Evolutionary conservation across 1,140 invertebrate species (phyloP).

Genomic region (Meloidogyne hapla): DNA sequence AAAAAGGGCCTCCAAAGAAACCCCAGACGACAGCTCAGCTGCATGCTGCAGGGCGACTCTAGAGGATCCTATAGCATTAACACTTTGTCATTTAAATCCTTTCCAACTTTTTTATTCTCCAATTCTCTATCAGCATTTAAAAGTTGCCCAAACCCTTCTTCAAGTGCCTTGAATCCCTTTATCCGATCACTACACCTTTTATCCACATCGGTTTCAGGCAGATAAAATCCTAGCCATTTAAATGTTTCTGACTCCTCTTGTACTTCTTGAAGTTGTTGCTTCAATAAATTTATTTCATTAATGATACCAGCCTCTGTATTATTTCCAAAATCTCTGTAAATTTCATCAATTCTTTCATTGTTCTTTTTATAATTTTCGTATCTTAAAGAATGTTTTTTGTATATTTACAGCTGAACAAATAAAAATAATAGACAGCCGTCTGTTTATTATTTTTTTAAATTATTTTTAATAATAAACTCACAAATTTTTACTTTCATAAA

Average conservation of each 20-base stretch:
- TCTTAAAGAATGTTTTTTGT: not conserved
- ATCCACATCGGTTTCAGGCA: not conserved
- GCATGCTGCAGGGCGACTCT: too few relatives aligned
- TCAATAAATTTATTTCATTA: not conserved
- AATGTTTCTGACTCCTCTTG: not conserved
- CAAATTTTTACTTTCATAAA: not conserved
- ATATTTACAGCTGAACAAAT: too few relatives aligned
- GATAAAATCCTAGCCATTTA: constrained; percentile 1
- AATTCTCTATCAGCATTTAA: not conserved
- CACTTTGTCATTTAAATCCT: not conserved
- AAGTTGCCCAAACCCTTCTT: not conserved
- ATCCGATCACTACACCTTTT: not conserved
- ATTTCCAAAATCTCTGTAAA: not conserved
- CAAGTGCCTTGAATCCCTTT: not conserved
- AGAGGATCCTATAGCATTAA: too few relatives aligned
- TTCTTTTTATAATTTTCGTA: not conserved
- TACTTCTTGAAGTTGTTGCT: not conserved
- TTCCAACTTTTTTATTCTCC: not conserved
- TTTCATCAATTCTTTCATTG: not conserved
- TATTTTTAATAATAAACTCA: not conserved
- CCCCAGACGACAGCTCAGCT: too few relatives aligned
- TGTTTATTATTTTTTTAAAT: too few relatives aligned
- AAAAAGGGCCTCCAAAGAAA: too few relatives aligned
- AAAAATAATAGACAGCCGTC: too few relatives aligned
- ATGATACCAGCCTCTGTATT: not conserved